phyloP scores from a whole-genome alignment of 2,888 invertebrate species.

The Azorinus chamasolen region DNA sequence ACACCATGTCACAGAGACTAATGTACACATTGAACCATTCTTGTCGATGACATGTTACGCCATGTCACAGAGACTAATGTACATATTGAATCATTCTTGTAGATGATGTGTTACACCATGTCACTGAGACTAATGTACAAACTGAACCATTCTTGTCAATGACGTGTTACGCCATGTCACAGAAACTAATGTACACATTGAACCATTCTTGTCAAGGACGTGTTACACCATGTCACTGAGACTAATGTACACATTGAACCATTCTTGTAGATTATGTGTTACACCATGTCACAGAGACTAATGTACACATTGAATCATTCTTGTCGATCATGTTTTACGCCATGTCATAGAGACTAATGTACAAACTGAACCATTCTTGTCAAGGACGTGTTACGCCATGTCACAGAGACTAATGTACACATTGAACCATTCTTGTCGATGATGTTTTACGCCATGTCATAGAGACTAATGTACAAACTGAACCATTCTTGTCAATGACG shows the following conservation, averaged over 20 bases:
- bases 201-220: conserved; percentile 74
- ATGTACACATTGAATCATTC: conserved; percentile 70
- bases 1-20: conserved; percentile 59
- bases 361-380: conserved; percentile 69
- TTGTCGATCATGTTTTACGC: conserved; percentile 67
- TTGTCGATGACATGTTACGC: no score
- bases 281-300: conserved; percentile 70
- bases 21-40: no score
- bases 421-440: conserved; percentile 71
- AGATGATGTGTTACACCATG: conserved; percentile 57
- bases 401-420: conserved; percentile 70
- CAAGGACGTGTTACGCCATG: conserved; percentile 69
- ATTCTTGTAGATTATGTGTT: conserved; percentile 69
- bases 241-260: conserved; percentile 72
- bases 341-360: conserved; percentile 72
- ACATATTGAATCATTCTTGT: no score
- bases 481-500: no score
- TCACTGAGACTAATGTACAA: conserved; percentile 77
- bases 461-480: conserved; percentile 69
- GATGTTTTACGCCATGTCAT: conserved; percentile 71
- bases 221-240: conserved; percentile 68
- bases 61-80: no score
- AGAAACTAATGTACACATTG: conserved; percentile 78
- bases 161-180: conserved; percentile 80
- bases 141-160: conserved; percentile 75